Evolutionary conservation across 2,797 vertebrate species (phyloP).

Genomic region (Malurus splendens): DNA sequence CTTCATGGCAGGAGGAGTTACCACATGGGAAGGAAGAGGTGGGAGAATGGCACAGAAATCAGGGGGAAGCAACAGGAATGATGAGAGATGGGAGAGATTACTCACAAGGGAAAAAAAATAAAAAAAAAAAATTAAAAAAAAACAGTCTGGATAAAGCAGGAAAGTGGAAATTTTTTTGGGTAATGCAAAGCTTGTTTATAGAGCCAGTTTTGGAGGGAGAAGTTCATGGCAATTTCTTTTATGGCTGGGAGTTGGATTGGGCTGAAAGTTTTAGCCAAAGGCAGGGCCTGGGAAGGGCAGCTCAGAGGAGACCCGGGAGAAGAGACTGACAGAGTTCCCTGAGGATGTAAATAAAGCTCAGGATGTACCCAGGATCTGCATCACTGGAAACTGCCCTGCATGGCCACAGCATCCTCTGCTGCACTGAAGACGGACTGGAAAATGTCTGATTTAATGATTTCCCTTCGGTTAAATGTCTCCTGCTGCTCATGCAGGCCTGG

Average conservation of each 20-base stretch:
- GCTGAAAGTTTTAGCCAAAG: background rate
- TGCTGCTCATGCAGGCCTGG: background rate
- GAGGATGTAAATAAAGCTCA: background rate
- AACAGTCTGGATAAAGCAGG: background rate
- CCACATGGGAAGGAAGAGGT: background rate
- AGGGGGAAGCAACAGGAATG: background rate
- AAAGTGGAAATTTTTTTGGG: background rate
- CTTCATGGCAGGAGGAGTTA: background rate
- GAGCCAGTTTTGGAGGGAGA: background rate
- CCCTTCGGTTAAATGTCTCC: background rate
- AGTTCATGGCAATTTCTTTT: background rate
- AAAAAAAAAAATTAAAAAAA: background rate
- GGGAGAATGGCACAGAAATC: background rate
- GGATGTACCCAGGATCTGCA: background rate
- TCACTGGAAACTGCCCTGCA: background rate
- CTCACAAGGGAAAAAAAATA: background rate
- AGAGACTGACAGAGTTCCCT: background rate
- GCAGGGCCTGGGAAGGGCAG: background rate
- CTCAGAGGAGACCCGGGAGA: background rate
- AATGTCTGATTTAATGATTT: background rate
- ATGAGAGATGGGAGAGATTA: background rate
- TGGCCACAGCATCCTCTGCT: background rate
- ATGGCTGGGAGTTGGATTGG: background rate
- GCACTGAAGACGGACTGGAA: background rate
- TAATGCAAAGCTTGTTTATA: background rate